Conservation (phyloP, 2,888 invertebrate genomes). For the Orthosia gothica region DNA sequence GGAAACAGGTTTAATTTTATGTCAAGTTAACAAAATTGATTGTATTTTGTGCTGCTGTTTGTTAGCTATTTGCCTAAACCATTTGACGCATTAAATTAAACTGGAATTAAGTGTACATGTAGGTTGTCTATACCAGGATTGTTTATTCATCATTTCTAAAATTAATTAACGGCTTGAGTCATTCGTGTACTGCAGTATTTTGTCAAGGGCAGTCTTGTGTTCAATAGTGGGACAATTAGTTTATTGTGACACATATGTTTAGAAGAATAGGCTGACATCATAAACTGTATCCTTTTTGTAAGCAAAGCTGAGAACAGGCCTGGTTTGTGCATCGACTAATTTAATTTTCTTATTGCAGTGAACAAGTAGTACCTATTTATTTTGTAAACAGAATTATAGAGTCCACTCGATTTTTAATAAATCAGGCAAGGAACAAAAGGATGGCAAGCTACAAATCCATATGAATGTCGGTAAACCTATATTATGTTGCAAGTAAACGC, state of each 20-base stretch:
- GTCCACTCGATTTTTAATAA: background rate
- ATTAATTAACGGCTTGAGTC: slow-evolving; percentile 45
- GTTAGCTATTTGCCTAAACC: background rate
- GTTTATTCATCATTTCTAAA: slow-evolving; percentile 43
- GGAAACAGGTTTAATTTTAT: too few species aligned
- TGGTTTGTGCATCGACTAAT: slow-evolving; percentile 1
- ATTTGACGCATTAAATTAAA: background rate
- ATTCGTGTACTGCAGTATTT: slow-evolving; percentile 32
- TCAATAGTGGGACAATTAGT: slow-evolving; percentile 36
- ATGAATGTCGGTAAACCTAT: background rate
- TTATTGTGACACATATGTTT: slow-evolving; percentile 41
- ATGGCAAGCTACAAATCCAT: background rate
- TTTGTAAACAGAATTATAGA: background rate
- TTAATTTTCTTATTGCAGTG: background rate
- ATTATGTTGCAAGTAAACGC: background rate
- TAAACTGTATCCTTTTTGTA: slow-evolving; percentile 9
- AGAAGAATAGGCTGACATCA: slow-evolving; percentile 42
- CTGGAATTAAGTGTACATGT: background rate
- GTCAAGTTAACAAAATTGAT: background rate
- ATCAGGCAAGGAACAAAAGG: background rate
- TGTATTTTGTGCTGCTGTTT: background rate
- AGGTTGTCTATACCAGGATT: background rate
- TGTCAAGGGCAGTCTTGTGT: slow-evolving; percentile 41
- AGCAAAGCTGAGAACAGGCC: slow-evolving; percentile 13
- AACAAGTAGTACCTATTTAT: background rate